Percentiles rank a stretch among this genome's conserved stretches.
Conservation (phyloP, 2,113 vertebrate genomes). For the Petrocephalus microphthalmus region DNA sequence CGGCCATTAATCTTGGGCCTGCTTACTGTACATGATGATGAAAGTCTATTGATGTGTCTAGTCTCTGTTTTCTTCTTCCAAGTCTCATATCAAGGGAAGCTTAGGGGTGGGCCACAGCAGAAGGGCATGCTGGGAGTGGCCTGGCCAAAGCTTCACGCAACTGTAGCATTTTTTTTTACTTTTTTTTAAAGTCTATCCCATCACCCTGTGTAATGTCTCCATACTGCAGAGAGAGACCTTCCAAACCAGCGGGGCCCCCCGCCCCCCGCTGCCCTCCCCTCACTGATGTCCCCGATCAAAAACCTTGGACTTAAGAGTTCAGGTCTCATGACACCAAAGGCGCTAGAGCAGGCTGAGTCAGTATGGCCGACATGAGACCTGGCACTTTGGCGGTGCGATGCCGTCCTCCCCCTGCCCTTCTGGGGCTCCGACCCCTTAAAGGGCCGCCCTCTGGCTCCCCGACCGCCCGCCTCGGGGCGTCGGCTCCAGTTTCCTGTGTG, state of each 20-base stretch:
- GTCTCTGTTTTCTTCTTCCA: neutral
- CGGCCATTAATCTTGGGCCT: neutral
- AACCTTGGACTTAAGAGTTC: neutral
- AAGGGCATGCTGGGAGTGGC: neutral
- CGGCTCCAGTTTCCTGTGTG: slow-evolving; percentile 29
- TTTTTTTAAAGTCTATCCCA: neutral
- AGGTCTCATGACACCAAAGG: neutral
- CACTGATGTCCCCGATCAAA: neutral
- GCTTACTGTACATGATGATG: neutral
- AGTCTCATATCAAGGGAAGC: neutral
- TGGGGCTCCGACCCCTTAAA: neutral
- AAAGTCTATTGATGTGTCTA: neutral
- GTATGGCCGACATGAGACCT: neutral
- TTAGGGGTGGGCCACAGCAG: neutral
- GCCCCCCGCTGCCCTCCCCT: neutral
- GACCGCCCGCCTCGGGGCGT: neutral
- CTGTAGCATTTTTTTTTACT: neutral
- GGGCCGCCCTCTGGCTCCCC: neutral
- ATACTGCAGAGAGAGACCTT: neutral
- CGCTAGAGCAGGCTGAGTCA: neutral
- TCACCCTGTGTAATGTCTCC: neutral
- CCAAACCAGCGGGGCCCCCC: neutral
- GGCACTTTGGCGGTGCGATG: neutral
- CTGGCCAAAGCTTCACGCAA: neutral
- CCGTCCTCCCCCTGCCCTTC: neutral